These are phyloP conservation scores for Motacilla tschutschensis DNA, from an alignment of 2,113 vertebrate genomes.

Conservation along the genomic window DNA sequence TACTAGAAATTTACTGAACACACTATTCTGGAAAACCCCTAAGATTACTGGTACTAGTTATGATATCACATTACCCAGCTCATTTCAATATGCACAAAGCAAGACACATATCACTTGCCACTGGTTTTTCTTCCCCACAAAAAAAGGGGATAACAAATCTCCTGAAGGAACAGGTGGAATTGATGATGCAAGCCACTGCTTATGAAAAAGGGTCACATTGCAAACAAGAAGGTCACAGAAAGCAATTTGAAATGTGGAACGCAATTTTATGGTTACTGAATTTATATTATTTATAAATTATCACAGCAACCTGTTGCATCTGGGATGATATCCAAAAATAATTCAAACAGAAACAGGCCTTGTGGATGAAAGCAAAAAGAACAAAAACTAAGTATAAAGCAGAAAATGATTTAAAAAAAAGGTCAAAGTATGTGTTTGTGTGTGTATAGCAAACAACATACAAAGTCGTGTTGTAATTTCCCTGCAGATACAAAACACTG, in stretches of 20 bases:
- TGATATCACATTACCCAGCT: background rate
- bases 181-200: conserved; percentile 1
- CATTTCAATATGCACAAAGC: background rate
- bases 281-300: conserved; percentile 43
- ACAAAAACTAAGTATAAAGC: background rate
- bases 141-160: background rate
- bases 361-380: background rate
- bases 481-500: background rate
- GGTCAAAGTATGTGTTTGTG: background rate
- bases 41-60: background rate
- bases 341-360: background rate
- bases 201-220: background rate
- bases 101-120: background rate
- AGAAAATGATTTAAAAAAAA: background rate
- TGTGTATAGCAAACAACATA: background rate
- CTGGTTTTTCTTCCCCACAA: background rate
- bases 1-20: background rate
- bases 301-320: background rate
- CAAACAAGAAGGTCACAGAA: background rate
- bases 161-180: background rate
- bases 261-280: conserved; percentile 24
- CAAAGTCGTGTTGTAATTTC: background rate
- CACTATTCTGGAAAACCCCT: background rate
- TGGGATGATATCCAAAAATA: background rate
- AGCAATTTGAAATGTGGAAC: background rate